A percentile compares a stretch with the other conserved stretches of the same genome.
These are phyloP conservation scores for Drosophila baimaii DNA, from an alignment of 1,140 invertebrate genomes.

Conservation along the genomic window DNA sequence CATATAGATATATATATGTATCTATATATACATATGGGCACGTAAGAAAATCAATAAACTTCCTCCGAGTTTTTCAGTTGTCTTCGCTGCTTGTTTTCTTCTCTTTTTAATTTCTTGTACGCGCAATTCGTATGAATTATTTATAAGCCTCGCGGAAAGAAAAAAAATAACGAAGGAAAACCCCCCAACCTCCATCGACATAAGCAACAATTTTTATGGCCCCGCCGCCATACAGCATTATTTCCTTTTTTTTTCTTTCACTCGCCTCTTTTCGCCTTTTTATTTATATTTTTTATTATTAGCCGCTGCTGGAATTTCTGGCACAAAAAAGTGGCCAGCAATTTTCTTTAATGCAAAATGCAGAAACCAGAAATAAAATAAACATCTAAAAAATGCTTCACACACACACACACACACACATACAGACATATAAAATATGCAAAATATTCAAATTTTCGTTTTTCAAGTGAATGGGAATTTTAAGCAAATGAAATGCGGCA, in stretches of 20 bases:
- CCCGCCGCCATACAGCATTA: slow-evolving; percentile 48
- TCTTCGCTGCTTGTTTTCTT: slow-evolving; percentile 20
- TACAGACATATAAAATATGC: slow-evolving; percentile 60
- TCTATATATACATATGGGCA: slow-evolving; percentile 1
- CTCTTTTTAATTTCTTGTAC: slow-evolving; percentile 71
- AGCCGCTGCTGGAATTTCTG: slow-evolving; percentile 67
- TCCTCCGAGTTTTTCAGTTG: slow-evolving; percentile 54
- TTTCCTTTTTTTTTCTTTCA: slow-evolving; percentile 19
- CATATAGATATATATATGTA: not conserved
- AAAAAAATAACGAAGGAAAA: slow-evolving; percentile 29
- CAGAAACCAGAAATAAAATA: slow-evolving; percentile 33
- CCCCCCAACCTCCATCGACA: slow-evolving; percentile 43
- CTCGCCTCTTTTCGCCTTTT: slow-evolving; percentile 17
- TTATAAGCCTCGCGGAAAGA: slow-evolving; percentile 63
- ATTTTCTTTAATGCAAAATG: slow-evolving; percentile 67
- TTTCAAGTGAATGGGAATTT: slow-evolving; percentile 77
- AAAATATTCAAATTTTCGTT: slow-evolving; percentile 75
- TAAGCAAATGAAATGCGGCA: slow-evolving; percentile 75
- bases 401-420: slow-evolving; percentile 35
- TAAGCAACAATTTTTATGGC: slow-evolving; percentile 79
- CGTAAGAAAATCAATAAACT: slow-evolving; percentile 77
- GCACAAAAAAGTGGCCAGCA: slow-evolving; percentile 51
- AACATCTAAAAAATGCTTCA: slow-evolving; percentile 58
- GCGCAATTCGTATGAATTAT: slow-evolving; percentile 74
- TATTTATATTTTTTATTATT: slow-evolving; percentile 73